Evolutionary conservation across 2,888 invertebrate genomes (phyloP), one percentile per base, ranked within the genome.

Genomic region (Eupithecia vulgata): DNA sequence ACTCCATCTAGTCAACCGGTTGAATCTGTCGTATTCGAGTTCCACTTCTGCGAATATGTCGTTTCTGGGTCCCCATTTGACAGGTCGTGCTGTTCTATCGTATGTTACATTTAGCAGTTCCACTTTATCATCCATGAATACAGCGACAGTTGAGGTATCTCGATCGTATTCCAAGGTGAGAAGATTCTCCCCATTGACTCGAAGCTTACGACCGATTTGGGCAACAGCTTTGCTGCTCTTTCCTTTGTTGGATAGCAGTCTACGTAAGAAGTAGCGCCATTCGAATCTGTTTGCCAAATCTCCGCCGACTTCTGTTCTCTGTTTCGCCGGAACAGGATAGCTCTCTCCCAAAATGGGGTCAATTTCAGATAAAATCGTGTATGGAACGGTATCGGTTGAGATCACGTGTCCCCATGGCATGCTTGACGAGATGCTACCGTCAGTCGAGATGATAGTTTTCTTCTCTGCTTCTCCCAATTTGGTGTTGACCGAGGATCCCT

Each of bases 281-380:
- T 99, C 99, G 84, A 99, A 98, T 78, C 98, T 95, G 85, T 99
- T 99, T 0, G 98, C 98, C 71, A 98, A 89, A 85, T 98, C 98
- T 0, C 98, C 98, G 35, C 98, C 97, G 21, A 98, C 97, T 93
- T 98, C 98, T 0, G 97, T 98, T 74, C 97, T 96, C 87, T 98
- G 98, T 85, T 98, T 98, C 0, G 98, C 97, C 1, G 98, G 98
- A 0, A 98, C 98, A 0, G 98, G 98, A 85, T 98, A 98, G 83
- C 97, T 98, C 90, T 98, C 98, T 0, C 97, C 97, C n/a, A 98
- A 89, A 3, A 98, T 95, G 0, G 98, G 97, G 85, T 98, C 97
- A 61, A 97, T 96, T 89, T 98, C 98, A n/a, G 97, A 97, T 35
- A 99, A 92, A 67, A 99, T 96, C 1, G 98, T 97, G 87, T 99